phyloP scores from a whole-genome alignment of 2,797 vertebrate genomes.

The Todus mexicanus region DNA sequence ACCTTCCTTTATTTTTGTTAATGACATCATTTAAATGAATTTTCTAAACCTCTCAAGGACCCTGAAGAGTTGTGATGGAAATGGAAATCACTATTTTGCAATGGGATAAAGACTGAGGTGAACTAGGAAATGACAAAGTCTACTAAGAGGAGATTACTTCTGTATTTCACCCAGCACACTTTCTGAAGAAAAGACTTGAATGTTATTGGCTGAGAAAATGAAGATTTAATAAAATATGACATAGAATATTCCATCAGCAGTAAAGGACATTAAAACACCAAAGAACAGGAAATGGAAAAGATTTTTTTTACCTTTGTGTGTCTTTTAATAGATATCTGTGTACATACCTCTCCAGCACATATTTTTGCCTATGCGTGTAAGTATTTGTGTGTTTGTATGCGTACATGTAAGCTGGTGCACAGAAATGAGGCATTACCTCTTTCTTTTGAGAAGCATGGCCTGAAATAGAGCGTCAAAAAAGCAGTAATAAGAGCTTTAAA shows the following conservation, averaged over 20 bases:
- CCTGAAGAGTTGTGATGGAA: background rate
- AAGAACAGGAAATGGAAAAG: background rate
- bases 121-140: background rate
- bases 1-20: background rate
- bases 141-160: background rate
- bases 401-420: too few species aligned
- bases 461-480: background rate
- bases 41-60: background rate
- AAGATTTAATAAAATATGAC: background rate
- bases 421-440: too few species aligned
- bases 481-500: background rate
- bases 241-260: background rate
- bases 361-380: background rate
- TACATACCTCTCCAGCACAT: background rate
- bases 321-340: background rate
- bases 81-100: background rate
- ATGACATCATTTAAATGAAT: background rate
- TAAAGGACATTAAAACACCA: background rate
- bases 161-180: background rate
- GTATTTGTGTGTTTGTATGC: too few species aligned
- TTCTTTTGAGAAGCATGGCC: too few species aligned
- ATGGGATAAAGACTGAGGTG: background rate
- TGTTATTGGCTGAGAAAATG: background rate
- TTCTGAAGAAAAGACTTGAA: background rate
- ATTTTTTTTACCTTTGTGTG: background rate